Percentiles rank a stretch among this genome's conserved stretches.
Conservation (phyloP, 2,888 invertebrate genomes). For the Timandra comae region DNA sequence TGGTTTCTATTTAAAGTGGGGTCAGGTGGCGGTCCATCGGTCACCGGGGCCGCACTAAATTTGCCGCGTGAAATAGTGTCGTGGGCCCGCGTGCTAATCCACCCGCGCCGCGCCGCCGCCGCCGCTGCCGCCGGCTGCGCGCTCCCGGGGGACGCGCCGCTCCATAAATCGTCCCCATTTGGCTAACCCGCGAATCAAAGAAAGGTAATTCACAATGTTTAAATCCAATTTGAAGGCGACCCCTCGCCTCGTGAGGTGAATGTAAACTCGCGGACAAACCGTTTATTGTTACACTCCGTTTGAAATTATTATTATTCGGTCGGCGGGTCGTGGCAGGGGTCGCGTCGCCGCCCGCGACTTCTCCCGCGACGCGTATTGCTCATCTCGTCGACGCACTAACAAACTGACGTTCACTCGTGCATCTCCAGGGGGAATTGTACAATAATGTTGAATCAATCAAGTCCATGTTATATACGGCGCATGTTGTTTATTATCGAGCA, state of each 20-base stretch:
- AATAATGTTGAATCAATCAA: too few relatives aligned
- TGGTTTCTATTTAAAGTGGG: slow-evolving; percentile 46
- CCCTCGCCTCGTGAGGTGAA: slow-evolving; percentile 34
- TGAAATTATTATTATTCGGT: slow-evolving; percentile 14
- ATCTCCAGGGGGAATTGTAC: too few relatives aligned
- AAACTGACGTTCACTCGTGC: too few relatives aligned
- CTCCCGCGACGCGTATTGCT: background rate
- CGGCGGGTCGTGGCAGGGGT: background rate
- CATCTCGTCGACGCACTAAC: background rate
- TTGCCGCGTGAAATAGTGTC: slow-evolving; percentile 37
- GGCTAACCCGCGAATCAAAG: slow-evolving; percentile 71
- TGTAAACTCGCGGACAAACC: slow-evolving; percentile 37
- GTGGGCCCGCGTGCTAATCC: slow-evolving; percentile 8
- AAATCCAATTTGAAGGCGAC: slow-evolving; percentile 60
- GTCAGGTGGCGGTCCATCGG: slow-evolving; percentile 38
- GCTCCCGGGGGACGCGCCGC: slow-evolving; percentile 30
- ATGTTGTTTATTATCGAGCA: too few relatives aligned
- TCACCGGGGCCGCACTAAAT: slow-evolving; percentile 44
- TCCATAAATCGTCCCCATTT: slow-evolving; percentile 70
- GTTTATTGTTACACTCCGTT: slow-evolving; percentile 30
- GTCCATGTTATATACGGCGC: too few relatives aligned
- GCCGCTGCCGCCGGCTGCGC: slow-evolving; percentile 22
- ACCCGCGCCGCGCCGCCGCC: slow-evolving; percentile 20
- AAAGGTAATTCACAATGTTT: slow-evolving; percentile 71
- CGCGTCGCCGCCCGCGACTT: slow-evolving; percentile 1